Conservation (phyloP, 2,113 vertebrate genomes). For the Orycteropus afer region DNA sequence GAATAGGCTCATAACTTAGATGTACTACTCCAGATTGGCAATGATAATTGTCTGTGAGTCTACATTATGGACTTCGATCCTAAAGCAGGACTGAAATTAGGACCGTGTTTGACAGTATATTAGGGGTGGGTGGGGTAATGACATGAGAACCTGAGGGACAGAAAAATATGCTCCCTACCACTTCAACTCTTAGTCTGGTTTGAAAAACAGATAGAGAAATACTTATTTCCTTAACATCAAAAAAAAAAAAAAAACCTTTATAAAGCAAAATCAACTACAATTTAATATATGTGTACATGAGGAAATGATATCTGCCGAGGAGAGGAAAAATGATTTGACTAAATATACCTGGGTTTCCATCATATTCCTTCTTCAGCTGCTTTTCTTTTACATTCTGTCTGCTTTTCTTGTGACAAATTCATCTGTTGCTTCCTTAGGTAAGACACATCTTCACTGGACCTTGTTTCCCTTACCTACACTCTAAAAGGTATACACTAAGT, state of each 20-base stretch:
- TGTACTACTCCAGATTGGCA: background rate
- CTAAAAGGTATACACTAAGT: background rate
- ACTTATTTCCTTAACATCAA: too few relatives aligned
- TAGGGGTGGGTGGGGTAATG: background rate
- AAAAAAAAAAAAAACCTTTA: too few relatives aligned
- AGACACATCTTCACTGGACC: too few relatives aligned
- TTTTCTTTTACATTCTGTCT: background rate
- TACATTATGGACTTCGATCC: background rate
- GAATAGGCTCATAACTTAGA: background rate
- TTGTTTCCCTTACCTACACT: background rate
- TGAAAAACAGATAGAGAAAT: background rate
- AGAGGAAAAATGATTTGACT: background rate
- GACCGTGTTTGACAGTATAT: background rate
- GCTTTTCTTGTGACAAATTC: background rate
- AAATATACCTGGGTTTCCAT: background rate
- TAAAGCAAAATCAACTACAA: background rate
- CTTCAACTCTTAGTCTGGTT: background rate
- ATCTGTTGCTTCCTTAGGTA: background rate
- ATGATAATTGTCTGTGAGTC: background rate
- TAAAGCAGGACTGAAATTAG: background rate
- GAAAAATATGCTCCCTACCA: background rate
- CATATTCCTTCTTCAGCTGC: too few relatives aligned
- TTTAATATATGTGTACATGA: background rate
- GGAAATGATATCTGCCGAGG: background rate
- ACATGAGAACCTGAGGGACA: background rate